Evolutionary conservation across 1,140 invertebrate genomes (phyloP).

Genomic region (Brachionus rotundiformis): DNA sequence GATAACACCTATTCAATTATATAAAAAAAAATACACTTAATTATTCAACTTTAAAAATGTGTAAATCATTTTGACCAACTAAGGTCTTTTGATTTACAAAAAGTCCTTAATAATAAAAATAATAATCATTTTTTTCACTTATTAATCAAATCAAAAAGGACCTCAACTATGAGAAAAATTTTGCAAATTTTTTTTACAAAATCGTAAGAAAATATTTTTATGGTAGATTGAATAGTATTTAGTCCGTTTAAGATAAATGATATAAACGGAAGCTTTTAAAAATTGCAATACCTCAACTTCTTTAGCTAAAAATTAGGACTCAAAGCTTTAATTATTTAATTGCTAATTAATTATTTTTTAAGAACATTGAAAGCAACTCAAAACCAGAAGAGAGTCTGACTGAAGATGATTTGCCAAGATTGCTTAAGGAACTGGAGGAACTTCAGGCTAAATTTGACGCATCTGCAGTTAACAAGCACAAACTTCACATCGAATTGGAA

Average conservation of each 20-base stretch:
- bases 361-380: constrained; percentile 52
- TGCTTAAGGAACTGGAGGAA: constrained; percentile 59
- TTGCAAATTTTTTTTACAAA: neutral
- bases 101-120: neutral
- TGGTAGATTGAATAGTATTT: neutral
- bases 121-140: neutral
- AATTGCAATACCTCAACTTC: neutral
- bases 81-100: too few species aligned
- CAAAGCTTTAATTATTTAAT: constrained; percentile 18
- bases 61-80: too few species aligned
- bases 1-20: neutral
- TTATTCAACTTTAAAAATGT: neutral
- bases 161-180: neutral
- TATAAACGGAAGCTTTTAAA: neutral
- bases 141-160: neutral
- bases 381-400: constrained; percentile 54
- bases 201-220: neutral
- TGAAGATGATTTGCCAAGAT: constrained; percentile 57
- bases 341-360: neutral
- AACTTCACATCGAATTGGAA: constrained; percentile 60
- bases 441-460: constrained; percentile 61
- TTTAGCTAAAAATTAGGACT: neutral
- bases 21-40: neutral
- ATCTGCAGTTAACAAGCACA: constrained; percentile 62
- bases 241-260: neutral